phyloP scores from a whole-genome alignment of 2,113 vertebrate genomes.

The Numenius arquata region DNA sequence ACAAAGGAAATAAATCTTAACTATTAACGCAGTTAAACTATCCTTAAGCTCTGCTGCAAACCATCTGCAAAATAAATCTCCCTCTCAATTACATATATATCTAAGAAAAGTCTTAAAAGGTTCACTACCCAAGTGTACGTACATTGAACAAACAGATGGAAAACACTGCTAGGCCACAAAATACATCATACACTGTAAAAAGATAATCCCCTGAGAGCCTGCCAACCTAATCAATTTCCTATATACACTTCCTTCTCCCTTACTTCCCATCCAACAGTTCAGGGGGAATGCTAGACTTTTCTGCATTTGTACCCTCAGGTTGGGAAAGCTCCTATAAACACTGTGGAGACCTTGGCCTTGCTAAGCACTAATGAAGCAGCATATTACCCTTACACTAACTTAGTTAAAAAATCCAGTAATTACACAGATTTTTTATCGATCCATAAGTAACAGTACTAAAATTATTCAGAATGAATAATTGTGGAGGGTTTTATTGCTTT shows the following conservation, averaged over 20 bases:
- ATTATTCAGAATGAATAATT: neutral
- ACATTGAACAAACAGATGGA: conserved; percentile 11
- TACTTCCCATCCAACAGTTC: neutral
- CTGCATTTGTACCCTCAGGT: neutral
- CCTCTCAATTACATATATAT: neutral
- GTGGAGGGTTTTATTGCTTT: neutral
- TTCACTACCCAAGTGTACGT: neutral
- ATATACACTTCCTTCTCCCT: neutral
- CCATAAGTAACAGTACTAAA: neutral
- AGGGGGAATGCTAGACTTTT: neutral
- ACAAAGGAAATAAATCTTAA: neutral
- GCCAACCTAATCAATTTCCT: neutral
- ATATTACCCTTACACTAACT: neutral
- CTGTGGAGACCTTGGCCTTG: neutral
- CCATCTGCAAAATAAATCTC: neutral
- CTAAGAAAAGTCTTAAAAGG: neutral
- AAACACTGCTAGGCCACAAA: neutral
- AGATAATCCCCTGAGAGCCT: neutral
- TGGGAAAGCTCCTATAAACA: neutral
- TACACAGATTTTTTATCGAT: neutral
- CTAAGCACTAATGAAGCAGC: neutral
- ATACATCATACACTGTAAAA: neutral
- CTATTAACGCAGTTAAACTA: neutral
- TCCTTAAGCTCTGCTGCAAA: neutral
- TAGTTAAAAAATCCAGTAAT: neutral